Evolutionary conservation across 2,113 vertebrate species (phyloP).

Genomic region (Aythya baeri): DNA sequence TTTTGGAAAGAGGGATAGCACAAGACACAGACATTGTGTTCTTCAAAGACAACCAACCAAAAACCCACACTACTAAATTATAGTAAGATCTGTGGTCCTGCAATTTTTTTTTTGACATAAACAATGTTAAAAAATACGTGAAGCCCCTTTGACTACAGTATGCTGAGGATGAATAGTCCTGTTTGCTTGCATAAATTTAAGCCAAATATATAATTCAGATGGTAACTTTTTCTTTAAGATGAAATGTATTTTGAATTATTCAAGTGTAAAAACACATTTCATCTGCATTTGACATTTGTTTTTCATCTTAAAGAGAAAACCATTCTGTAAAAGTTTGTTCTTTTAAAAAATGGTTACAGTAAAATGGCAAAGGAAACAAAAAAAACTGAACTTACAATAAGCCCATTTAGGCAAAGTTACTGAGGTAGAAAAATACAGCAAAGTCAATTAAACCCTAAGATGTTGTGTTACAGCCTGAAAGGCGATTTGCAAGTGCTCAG

Average conservation of each 20-base stretch:
- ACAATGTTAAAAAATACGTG: not conserved
- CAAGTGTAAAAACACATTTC: not conserved
- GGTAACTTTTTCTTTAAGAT: not conserved
- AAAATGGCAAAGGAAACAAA: not conserved
- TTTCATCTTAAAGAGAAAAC: not conserved
- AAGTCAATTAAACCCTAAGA: conserved; percentile 4
- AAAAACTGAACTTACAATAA: not conserved
- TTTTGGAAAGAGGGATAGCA: not conserved
- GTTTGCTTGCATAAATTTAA: not conserved
- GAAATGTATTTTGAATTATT: not conserved
- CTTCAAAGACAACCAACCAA: not conserved
- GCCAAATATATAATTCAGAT: not conserved
- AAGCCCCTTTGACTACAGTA: not conserved
- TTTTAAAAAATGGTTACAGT: not conserved
- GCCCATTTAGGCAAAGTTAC: not conserved
- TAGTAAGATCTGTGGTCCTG: not conserved
- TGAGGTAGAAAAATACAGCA: not conserved
- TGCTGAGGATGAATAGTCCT: not conserved
- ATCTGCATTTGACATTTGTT: not conserved
- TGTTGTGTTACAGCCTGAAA: not conserved
- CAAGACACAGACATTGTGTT: not conserved
- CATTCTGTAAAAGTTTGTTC: no score
- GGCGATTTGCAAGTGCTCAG: not conserved
- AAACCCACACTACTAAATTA: not conserved
- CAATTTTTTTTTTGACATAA: not conserved